These are phyloP conservation scores for Ochropacha duplaris DNA, from an alignment of 2,888 invertebrate genomes.

Conservation along the genomic window DNA sequence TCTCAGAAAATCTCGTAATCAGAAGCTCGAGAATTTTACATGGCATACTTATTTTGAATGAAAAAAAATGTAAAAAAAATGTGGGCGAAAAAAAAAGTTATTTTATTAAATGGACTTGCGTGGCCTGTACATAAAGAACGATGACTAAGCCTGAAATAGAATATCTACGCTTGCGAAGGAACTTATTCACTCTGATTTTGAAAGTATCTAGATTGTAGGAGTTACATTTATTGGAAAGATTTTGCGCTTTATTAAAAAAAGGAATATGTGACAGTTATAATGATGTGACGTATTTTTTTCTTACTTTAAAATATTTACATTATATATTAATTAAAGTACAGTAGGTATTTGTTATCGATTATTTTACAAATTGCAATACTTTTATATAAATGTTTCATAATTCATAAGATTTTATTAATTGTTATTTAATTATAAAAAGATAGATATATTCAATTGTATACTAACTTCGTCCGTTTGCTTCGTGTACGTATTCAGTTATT, in stretches of 20 bases:
- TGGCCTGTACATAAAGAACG: too few species aligned
- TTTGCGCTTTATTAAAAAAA: too few species aligned
- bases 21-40: background rate
- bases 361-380: background rate
- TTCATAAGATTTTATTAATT: conserved; percentile 1
- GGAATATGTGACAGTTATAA: too few species aligned
- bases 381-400: background rate
- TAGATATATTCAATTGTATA: background rate
- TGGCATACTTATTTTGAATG: background rate
- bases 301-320: background rate
- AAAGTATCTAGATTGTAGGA: too few species aligned
- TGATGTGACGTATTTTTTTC: too few species aligned
- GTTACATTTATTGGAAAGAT: too few species aligned
- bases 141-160: too few species aligned
- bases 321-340: background rate
- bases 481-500: background rate
- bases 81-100: too few species aligned
- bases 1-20: background rate
- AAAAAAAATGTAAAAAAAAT: too few species aligned
- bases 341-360: background rate
- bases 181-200: too few species aligned
- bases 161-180: too few species aligned
- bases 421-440: background rate
- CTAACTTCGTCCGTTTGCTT: background rate
- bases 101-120: too few species aligned